These are phyloP conservation scores for Caenorhabditis macrosperma DNA, from an alignment of 2,888 invertebrate species.

Conservation along the genomic window DNA sequence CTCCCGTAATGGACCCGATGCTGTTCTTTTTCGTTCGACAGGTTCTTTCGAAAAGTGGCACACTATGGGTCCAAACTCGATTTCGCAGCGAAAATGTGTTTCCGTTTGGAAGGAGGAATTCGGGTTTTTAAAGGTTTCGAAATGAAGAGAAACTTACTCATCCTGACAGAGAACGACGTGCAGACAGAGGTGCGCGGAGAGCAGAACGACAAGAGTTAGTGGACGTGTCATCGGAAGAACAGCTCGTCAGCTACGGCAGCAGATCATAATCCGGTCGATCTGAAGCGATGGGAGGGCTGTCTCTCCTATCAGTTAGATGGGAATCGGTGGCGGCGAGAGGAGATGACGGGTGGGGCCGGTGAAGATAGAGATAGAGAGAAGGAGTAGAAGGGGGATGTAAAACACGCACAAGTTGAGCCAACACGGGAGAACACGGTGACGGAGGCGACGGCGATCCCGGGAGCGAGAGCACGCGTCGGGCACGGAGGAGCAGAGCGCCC, in stretches of 20 bases:
- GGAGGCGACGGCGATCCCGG: constrained; percentile 17
- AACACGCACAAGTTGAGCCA: constrained; percentile 62
- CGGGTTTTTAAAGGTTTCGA: constrained; percentile 7
- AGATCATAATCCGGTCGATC: constrained; percentile 52
- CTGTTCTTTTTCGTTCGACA: constrained; percentile 32
- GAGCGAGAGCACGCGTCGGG: constrained; percentile 17
- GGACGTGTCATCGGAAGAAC: constrained; percentile 31
- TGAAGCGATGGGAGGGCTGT: constrained; percentile 25
- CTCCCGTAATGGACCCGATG: constrained; percentile 28
- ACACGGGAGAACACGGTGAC: constrained; percentile 49
- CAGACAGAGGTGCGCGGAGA: constrained; percentile 43
- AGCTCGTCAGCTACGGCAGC: constrained; percentile 34
- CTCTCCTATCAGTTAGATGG: constrained; percentile 15
- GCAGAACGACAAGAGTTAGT: constrained; percentile 30
- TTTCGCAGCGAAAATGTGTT: not conserved
- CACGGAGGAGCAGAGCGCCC: constrained; percentile 28
- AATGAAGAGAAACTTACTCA: constrained; percentile 33
- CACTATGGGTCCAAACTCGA: not conserved
- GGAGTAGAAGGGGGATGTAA: no score
- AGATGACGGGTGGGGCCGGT: constrained; percentile 27
- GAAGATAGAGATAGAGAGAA: constrained; percentile 17
- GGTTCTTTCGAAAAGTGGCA: no score
- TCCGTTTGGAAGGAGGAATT: not conserved
- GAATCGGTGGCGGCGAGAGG: constrained; percentile 34
- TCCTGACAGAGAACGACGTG: constrained; percentile 50